Evolutionary conservation across 1,140 invertebrate genomes (phyloP).

Genomic region (Chrysoperla carnea): DNA sequence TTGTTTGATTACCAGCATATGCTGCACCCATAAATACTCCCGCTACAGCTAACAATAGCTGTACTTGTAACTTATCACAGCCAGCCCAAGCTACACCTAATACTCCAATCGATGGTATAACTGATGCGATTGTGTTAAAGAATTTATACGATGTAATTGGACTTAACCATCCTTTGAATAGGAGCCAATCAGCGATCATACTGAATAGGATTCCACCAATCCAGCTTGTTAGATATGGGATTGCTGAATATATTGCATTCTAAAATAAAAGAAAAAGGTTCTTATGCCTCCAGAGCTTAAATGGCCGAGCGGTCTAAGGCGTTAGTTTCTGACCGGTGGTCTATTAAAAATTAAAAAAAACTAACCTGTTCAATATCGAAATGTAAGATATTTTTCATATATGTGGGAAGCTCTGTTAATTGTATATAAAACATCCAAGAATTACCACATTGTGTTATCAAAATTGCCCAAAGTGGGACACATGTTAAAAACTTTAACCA

Average conservation of each 20-base stretch:
- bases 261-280: constrained; percentile 24
- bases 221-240: constrained; percentile 64
- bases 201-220: constrained; percentile 47
- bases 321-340: too few relatives aligned
- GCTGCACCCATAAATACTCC: constrained; percentile 55
- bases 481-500: constrained; percentile 67
- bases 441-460: constrained; percentile 76
- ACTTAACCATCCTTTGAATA: constrained; percentile 40
- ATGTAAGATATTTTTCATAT: constrained; percentile 82
- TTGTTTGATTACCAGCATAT: constrained; percentile 69
- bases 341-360: too few relatives aligned
- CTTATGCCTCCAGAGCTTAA: too few relatives aligned
- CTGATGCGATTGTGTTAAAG: constrained; percentile 55
- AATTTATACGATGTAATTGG: constrained; percentile 50
- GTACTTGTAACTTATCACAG: constrained; percentile 48
- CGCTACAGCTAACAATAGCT: constrained; percentile 48
- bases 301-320: too few relatives aligned
- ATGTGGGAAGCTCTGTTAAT: constrained; percentile 82
- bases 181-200: constrained; percentile 48
- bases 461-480: constrained; percentile 71
- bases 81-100: constrained; percentile 59
- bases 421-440: constrained; percentile 93
- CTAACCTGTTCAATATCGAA: constrained; percentile 66
- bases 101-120: constrained; percentile 54
- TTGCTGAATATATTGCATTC: constrained; percentile 59